Evolutionary conservation across 2,113 vertebrate species (phyloP), one percentile per base, ranked within the genome.

Genomic region (Pygoscelis adeliae): DNA sequence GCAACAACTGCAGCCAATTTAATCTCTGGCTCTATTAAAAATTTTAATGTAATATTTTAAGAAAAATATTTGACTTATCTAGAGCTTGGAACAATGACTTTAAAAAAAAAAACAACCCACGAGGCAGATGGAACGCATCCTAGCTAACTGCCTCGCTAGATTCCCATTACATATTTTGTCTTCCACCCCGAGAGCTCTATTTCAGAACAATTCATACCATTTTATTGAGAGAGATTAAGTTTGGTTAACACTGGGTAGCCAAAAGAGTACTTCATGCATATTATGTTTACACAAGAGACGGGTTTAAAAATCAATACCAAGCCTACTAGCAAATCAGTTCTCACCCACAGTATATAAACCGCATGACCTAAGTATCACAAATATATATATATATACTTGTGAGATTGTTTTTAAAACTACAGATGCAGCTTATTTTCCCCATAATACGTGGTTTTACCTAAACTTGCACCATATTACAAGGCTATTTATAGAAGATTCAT

Each of bases 11-110:
- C 53, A 82, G 50, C 6, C 49, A 80, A 19, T 82, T 91, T 94
- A n/a, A 85, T 56, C 69, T 79, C 63, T 69, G 77, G 40, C 52
- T 79, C 34, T 52, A 67, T 69, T 72, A 92, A 79, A 92, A 81
- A n/a, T 16, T 3, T 23, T 10, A 91, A 76, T n/a, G 52, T 10
- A 74, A 4, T 71, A 77, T 67, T 92, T 92, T 21, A 93, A 93
- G 86, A 71, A 73, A 95, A 93, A 83, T 59, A 74, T 84, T 91
- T 89, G 9, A 79, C 44, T 95, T 95, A 65, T 87, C 56, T 79
- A 4, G 8, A 84, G 62, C 82, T 89, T 84, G 59, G 72, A 95
- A 94, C n/a, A 97, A 47, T 52, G 63, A 63, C 53, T 93, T 74
- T 7, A 62, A 59, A 46, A 29, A 59, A 59, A 42, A 56, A 59